Base-by-base conservation (phyloP, 2,888 invertebrate species). In the Ommatoiulus sabulosus region DNA sequence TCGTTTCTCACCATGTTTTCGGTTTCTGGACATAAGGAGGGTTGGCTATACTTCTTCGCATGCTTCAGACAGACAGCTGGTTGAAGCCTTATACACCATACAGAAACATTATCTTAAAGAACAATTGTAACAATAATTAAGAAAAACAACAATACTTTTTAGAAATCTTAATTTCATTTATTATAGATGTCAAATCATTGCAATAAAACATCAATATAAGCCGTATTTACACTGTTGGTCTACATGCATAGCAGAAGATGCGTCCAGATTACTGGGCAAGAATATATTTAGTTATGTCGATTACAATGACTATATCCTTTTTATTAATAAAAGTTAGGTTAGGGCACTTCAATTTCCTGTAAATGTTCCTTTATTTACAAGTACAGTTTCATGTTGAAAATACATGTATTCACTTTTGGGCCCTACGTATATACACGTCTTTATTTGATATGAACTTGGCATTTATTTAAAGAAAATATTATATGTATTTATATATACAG, bases 201-300 rank as follows among this genome's bases (percentile, higher is more conserved):
- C 35, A 80, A 80, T 43, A 80, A 80, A 80, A 35, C 80, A 80
- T 80, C 80, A 35, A 80, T 24, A 24, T 72, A 17, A 80, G 80
- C 35, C 80, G 12, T 43, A 80, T 80, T 80, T 24, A 80, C 24
- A 43, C 3, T 35, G 80, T 43, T 35, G 3, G 72, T 80, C 80
- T 80, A 80, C 80, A 80, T 80, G 80, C 80, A 80, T 80, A 80
- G 80, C 80, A 35, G 80, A 80, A 80, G 35, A 80, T 80, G 80
- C 35, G 35, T 80, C 24, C 35, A 80, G 35, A 80, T 80, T 80
- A 80, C 35, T 35, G 35, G 80, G 80, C 80, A 80, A 80, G 80
- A 80, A 80, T 80, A 80, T 80, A 80, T 80, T 35, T n/a, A n/a
- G n/a, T n/a, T 80, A 80, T 80, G 80, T 80, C 15, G 80, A 15